Evolutionary conservation across 2,113 vertebrate species (phyloP), one percentile per base, ranked within the genome.

Genomic region (Zonotrichia leucophrys): DNA sequence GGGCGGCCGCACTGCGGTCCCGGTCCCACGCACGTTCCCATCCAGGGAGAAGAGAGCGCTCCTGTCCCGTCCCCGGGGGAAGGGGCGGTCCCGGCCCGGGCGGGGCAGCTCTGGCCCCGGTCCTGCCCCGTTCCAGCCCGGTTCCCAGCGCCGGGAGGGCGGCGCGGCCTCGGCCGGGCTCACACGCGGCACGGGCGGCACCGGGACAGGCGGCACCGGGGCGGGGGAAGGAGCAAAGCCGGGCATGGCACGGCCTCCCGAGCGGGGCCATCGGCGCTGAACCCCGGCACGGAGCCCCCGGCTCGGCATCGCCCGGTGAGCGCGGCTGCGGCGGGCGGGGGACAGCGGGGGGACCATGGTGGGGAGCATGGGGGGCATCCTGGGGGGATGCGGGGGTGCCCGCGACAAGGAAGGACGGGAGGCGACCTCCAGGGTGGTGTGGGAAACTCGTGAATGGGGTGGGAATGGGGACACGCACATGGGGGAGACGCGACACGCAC

Each of bases 281-380:
- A 2, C 3, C 60, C 68, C 39, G 33, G 58, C 35, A 31, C 44
- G 14, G 70, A 78, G 25, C 37, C 35, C 66, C 44, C 44, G 33
- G 69, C 53, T 67, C 58, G 19, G 75, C 42, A 82, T 30, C 33
- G 20, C 35, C 52, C 69, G 93, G 93, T 86, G 89, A 94, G 89
- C 21, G 68, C 70, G 27, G 69, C 7, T 18, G 25, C 27, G 3
- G 27, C 13, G 50, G 24, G 16, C 24, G 21, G 87, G 47, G 15
- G 7, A 52, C 17, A 20, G 0, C 0, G 35, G 18, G 4, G 42
- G 33, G 24, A 59, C 8, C 8, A 4, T 0, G 23, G 9, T 6
- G 0, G 25, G 13, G 15, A 11, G 2, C 2, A 6, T 1, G 42
- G 22, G 3, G 56, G 37, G 37, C 20, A 13, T 1, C 2, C 3